A percentile compares a stretch with the other conserved stretches of the same genome.
phyloP scores from a whole-genome alignment of 2,888 invertebrate genomes.

The Lasioglossum pauxillum region DNA sequence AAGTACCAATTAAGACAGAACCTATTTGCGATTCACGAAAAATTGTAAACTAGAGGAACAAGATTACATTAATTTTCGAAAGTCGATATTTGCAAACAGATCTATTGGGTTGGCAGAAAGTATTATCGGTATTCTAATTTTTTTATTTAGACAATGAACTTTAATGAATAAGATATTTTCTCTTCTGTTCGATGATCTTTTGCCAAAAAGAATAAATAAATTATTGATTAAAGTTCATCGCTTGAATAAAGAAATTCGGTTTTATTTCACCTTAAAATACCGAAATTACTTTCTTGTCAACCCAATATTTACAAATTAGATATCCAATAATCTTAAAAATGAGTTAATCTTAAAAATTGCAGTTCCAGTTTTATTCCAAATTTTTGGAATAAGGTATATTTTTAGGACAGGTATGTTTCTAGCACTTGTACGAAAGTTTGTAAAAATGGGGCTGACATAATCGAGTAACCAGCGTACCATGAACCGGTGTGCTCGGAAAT shows the following conservation, averaged over 20 bases:
- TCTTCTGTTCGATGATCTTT: too few species aligned
- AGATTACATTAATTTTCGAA: not conserved
- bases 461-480: not conserved
- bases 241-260: too few species aligned
- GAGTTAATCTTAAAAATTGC: fast-evolving
- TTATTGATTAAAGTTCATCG: too few species aligned
- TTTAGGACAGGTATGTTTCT: not conserved
- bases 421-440: not conserved
- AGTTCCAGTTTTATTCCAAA: not conserved
- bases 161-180: too few species aligned
- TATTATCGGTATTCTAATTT: too few species aligned
- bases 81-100: not conserved
- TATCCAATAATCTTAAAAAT: not conserved
- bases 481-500: not conserved
- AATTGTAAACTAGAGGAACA: too few species aligned
- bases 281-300: too few species aligned
- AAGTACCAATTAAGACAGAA: too few species aligned
- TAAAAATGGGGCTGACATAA: not conserved
- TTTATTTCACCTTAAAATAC: too few species aligned
- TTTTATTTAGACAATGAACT: too few species aligned
- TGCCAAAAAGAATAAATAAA: too few species aligned
- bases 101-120: not conserved
- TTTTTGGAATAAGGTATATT: not conserved
- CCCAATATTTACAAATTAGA: not conserved
- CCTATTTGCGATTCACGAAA: too few species aligned